phyloP scores from a whole-genome alignment of 2,797 vertebrate species.

The Karalla daura region DNA sequence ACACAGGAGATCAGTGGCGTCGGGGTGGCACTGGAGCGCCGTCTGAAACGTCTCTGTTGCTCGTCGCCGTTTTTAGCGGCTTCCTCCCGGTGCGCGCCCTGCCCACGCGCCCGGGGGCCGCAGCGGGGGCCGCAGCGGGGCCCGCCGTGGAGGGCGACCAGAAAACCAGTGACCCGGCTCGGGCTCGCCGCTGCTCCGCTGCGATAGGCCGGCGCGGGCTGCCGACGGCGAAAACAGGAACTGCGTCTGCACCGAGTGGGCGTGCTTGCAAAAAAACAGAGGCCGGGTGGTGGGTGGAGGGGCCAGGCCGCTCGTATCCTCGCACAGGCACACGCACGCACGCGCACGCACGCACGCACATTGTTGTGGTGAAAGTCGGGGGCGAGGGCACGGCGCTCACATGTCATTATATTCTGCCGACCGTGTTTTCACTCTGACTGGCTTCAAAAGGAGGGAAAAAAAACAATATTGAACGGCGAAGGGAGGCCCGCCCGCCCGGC shows the following conservation, averaged over 20 bases:
- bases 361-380: conserved; percentile 63
- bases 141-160: too few relatives aligned
- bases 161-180: conserved; percentile 62
- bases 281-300: conserved; percentile 82
- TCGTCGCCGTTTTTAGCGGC: too few relatives aligned
- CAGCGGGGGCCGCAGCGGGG: too few relatives aligned
- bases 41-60: neutral
- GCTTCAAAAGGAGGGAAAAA: conserved; percentile 61
- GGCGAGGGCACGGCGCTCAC: conserved; percentile 74
- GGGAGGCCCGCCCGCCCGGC: too few relatives aligned
- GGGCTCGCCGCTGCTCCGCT: conserved; percentile 67
- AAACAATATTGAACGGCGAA: conserved; percentile 60
- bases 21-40: neutral
- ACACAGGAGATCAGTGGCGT: neutral
- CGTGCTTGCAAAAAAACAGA: conserved; percentile 80
- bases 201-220: conserved; percentile 78
- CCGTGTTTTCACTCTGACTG: conserved; percentile 81
- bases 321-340: conserved; percentile 31
- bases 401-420: conserved; percentile 81
- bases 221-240: conserved; percentile 87
- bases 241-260: conserved; percentile 82
- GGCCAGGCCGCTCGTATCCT: conserved; percentile 60
- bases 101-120: too few relatives aligned
- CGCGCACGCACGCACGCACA: conserved; percentile 39
- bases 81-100: too few relatives aligned